Evolutionary conservation across 1,140 invertebrate genomes (phyloP).

Genomic region (Augochlora pura): DNA sequence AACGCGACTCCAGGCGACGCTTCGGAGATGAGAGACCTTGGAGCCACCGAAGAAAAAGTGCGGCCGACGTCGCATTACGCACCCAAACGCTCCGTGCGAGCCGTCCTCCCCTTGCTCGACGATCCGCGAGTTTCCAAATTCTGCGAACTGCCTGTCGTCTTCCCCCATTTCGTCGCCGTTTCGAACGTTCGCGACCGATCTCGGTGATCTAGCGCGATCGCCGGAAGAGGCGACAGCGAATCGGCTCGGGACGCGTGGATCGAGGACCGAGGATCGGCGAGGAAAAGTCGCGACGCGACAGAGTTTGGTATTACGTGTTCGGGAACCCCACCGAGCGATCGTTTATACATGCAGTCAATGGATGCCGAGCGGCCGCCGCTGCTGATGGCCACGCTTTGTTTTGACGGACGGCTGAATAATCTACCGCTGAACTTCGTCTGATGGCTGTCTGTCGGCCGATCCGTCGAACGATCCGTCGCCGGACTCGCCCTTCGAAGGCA

Average conservation of each 20-base stretch:
- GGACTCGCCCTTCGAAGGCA: background rate
- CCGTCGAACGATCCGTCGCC: constrained; percentile 52
- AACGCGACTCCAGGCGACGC: constrained; percentile 57
- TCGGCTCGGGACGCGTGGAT: background rate
- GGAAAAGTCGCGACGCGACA: background rate
- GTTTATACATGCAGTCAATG: constrained; percentile 70
- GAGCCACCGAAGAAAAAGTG: constrained; percentile 64
- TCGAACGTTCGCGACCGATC: too few species aligned
- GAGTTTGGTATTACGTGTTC: constrained; percentile 66
- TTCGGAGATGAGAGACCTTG: constrained; percentile 50
- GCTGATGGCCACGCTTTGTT: constrained; percentile 73
- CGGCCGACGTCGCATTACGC: constrained; percentile 69
- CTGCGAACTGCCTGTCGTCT: background rate
- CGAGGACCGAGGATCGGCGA: background rate
- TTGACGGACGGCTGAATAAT: constrained; percentile 76
- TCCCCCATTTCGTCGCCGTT: too few species aligned
- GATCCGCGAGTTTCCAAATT: constrained; percentile 31
- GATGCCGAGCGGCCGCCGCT: constrained; percentile 69
- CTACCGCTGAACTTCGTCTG: constrained; percentile 64
- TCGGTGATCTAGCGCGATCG: too few species aligned
- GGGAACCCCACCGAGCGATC: constrained; percentile 66
- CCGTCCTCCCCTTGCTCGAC: background rate
- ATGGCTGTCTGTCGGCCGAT: constrained; percentile 63
- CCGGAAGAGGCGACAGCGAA: background rate
- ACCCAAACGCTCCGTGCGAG: constrained; percentile 38